Base-by-base conservation (phyloP, 2,888 invertebrate species). In the Macropis europaea region DNA sequence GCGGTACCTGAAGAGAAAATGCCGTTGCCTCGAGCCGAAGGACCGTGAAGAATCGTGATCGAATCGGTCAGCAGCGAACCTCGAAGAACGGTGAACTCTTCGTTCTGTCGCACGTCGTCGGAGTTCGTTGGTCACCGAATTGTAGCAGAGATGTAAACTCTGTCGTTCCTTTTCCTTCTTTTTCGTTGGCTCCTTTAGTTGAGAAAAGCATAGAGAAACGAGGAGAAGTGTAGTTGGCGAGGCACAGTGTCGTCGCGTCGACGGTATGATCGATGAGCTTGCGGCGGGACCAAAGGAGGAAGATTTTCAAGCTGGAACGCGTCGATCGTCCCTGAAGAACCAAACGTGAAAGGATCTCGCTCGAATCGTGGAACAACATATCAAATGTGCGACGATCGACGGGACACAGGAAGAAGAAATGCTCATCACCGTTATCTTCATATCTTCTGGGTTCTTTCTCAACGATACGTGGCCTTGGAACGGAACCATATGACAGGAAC, bases 1-100 rank as follows among this genome's bases (percentile, higher is more conserved):
- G 89, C 82, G 79, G 76, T 90, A 88, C 77, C 84, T 89, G 62
- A 90, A 90, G 77, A 86, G 89, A 68, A 89, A 89, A 84, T 89
- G 88, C 74, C 88, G 89, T 70, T 89, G 88, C 77, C 89, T 88
- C 76, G 59, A 70, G 9, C 56, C 48, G 30, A 73, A 32, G 24
- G 56, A 48, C 40, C 54, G 61, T 67, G 73, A 70, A 53, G 26
- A 19, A 15, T 30, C 26, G 71, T 50, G 63, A 63, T 68, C 62
- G 2, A n/a, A n/a, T n/a, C n/a, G n/a, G n/a, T 11, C 30, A 38
- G 3, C 28, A 22, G 13, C 9, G 6, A 17, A 50, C 40, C 26
- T 32, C n/a, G 32, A 7, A 9, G 19, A 22, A 24, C 22, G 13
- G 15, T 30, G 47, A 28, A 47, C 11, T 1, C 32, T 19, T 4